A percentile compares a stretch with the other conserved stretches of the same genome.
Conservation (phyloP, 2,888 invertebrate species). For the Phortica okadai region DNA sequence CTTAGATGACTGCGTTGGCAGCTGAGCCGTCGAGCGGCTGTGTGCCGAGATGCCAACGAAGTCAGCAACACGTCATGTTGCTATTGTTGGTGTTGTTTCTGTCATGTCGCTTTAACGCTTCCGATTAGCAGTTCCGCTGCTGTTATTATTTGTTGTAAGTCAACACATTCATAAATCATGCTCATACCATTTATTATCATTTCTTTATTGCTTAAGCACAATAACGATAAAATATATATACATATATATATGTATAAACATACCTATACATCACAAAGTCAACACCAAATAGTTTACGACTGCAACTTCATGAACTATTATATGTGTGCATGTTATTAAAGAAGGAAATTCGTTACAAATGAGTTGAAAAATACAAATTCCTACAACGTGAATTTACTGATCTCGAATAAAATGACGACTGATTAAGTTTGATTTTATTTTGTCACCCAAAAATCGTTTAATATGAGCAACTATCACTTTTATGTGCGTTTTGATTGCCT, state of each 20-base stretch:
- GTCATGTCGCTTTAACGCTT: not conserved
- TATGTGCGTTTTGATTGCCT: slow-evolving; percentile 44
- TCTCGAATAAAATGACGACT: no score
- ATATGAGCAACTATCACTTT: slow-evolving; percentile 57
- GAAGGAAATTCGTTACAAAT: slow-evolving; percentile 15
- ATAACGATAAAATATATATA: not conserved
- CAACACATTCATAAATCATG: slow-evolving; percentile 24
- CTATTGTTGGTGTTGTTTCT: not conserved
- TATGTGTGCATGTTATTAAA: not conserved
- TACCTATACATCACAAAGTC: no score
- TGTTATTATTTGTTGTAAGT: slow-evolving; percentile 13
- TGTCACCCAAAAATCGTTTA: not conserved
- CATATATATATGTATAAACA: no score
- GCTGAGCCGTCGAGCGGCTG: slow-evolving; percentile 42
- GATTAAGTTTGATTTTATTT: no score
- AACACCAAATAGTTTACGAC: no score
- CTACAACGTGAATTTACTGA: no score
- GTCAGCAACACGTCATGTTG: not conserved
- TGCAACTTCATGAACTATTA: not conserved
- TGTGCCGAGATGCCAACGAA: slow-evolving; percentile 30
- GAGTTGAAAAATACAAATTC: not conserved
- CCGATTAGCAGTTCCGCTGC: slow-evolving; percentile 1
- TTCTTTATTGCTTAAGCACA: not conserved
- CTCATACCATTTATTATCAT: slow-evolving; percentile 17
- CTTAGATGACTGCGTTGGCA: not conserved